Base-by-base conservation (phyloP, 2,113 vertebrate species). In the Gopherus evgoodei region DNA sequence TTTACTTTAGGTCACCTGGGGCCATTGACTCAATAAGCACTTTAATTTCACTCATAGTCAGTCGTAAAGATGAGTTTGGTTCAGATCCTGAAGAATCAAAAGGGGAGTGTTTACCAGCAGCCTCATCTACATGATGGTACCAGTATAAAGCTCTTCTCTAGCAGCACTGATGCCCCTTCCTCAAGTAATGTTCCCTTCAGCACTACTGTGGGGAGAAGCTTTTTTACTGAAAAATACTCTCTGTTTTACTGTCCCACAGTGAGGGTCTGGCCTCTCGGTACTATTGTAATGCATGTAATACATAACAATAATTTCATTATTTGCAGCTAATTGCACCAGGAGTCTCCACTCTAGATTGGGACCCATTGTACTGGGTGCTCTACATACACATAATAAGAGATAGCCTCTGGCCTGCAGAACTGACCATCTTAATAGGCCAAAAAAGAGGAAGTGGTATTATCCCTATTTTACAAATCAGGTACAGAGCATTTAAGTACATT, bases 1-100 rank as follows among this genome's bases (percentile, higher is more conserved):
- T 92, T 95, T 82, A 21, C 38, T 97, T 91, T 89, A 83, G 14
- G 88, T 54, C 52, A 25, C 89, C 92, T 44, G 88, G 56, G 93
- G 54, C 38, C 85, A 47, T 29, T 95, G 91, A 92, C 75, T 96
- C 53, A 82, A 53, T 87, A 89, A 88, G 19, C 29, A 31, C 90
- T 96, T 91, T 88, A 6, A 72, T 95, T 97, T 82, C 95, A 75
- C 50, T 96, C 50, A 49, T 59, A 13, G 57, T 31, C 31, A 31
- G 27, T 59, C 2, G 12, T 29, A 59, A 59, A 31, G 57, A 59
- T 13, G 27, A 59, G 12, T 31, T 25, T 59, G 57, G 31, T 57
- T 88, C 47, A 94, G 83, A 86, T 85, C 94, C 25, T 5, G 91
- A 50, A 88, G 69, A 94, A 83, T 90, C 86, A 13, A n/a, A 0